These are phyloP conservation scores for Coelopa pilipes DNA, from an alignment of 2,888 invertebrate genomes.

Conservation along the genomic window DNA sequence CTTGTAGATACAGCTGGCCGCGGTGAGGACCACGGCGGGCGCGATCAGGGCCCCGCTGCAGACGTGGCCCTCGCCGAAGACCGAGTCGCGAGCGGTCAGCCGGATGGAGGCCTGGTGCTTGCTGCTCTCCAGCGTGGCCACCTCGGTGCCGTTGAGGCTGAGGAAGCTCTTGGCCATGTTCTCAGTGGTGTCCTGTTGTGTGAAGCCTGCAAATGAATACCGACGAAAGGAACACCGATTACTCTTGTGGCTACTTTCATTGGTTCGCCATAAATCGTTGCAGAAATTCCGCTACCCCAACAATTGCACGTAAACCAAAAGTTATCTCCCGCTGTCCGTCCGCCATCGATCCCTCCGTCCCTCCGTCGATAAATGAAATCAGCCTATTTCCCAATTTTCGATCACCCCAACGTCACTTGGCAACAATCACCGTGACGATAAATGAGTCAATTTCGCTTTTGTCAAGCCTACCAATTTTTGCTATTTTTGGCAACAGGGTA, in stretches of 20 bases:
- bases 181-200: not conserved
- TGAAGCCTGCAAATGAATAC: not conserved
- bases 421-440: not conserved
- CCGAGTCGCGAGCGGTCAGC: slow-evolving; percentile 49
- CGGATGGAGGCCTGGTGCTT: slow-evolving; percentile 62
- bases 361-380: not conserved
- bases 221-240: too few relatives aligned
- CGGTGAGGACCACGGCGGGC: slow-evolving; percentile 58
- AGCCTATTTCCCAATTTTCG: slow-evolving; percentile 5
- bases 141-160: slow-evolving; percentile 38
- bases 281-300: slow-evolving; percentile 4
- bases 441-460: too few relatives aligned
- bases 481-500: too few relatives aligned
- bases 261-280: not conserved
- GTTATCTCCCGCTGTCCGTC: not conserved
- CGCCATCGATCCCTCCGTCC: too few relatives aligned
- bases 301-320: not conserved
- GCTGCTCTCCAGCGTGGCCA: slow-evolving; percentile 36
- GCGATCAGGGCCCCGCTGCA: slow-evolving; percentile 61
- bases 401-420: not conserved
- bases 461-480: too few relatives aligned
- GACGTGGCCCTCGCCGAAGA: slow-evolving; percentile 61
- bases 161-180: not conserved
- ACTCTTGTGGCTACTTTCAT: not conserved
- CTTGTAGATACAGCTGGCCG: slow-evolving; percentile 58